A percentile compares a stretch with the other conserved stretches of the same genome.
Evolutionary conservation across 2,888 invertebrate genomes (phyloP).

Genomic region (Zaprionus bogoriensis): DNA sequence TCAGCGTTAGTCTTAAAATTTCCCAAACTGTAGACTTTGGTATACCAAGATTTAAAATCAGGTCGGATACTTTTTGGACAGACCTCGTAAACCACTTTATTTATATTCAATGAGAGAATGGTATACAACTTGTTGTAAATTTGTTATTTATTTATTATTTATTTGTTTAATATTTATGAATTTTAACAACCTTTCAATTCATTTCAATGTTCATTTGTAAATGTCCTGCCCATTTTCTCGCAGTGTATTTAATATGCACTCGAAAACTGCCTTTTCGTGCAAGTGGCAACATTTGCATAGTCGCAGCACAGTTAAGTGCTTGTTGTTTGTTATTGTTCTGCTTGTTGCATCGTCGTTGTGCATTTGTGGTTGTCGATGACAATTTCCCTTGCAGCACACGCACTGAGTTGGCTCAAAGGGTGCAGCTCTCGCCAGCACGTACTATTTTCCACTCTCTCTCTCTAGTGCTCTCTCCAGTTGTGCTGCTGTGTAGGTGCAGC

Average conservation of each 20-base stretch:
- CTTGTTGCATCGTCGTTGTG: background rate
- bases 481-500: no score
- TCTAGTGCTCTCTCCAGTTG: background rate
- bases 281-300: slow-evolving; percentile 10
- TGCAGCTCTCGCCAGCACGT: background rate
- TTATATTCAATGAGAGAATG: background rate
- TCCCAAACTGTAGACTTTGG: no score
- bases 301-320: slow-evolving; percentile 32
- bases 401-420: background rate
- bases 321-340: background rate
- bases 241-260: slow-evolving; percentile 26
- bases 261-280: slow-evolving; percentile 9
- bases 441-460: background rate
- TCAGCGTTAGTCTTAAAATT: no score
- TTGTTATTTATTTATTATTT: background rate
- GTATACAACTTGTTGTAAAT: background rate
- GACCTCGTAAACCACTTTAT: no score
- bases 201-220: no score
- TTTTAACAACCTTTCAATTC: no score
- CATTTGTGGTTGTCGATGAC: slow-evolving; percentile 21
- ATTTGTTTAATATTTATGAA: background rate
- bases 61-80: no score
- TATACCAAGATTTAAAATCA: no score
- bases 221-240: background rate
- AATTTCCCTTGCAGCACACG: slow-evolving; percentile 4